phyloP scores from a whole-genome alignment of 2,113 vertebrate species.

The Pelmatolapia mariae region DNA sequence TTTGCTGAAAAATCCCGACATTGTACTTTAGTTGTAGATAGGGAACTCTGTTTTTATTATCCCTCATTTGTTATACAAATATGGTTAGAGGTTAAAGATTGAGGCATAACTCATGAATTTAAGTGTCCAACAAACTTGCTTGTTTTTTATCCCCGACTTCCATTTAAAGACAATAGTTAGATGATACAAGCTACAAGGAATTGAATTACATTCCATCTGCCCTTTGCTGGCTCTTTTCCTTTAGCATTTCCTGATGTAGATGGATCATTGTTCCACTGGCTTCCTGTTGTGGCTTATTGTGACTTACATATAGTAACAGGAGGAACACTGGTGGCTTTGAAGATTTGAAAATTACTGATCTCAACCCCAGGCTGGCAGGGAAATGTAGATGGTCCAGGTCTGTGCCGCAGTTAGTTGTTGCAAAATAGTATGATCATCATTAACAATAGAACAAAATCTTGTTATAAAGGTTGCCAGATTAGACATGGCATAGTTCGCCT shows the following conservation, averaged over 20 bases:
- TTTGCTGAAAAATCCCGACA: neutral
- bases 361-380: neutral
- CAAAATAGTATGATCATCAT: neutral
- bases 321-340: neutral
- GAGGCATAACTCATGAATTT: neutral
- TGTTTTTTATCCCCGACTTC: neutral
- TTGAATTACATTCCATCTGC: conserved; percentile 6
- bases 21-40: neutral
- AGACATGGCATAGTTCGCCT: neutral
- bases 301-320: neutral
- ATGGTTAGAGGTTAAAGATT: neutral
- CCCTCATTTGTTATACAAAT: neutral
- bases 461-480: neutral
- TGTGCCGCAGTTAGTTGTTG: neutral
- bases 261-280: conserved; percentile 20
- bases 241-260: conserved; percentile 24
- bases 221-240: conserved; percentile 8
- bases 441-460: neutral
- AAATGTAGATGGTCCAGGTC: neutral
- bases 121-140: neutral
- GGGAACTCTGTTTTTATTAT: neutral
- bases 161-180: neutral
- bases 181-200: neutral
- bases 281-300: conserved; percentile 31
- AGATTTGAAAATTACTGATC: neutral